A percentile compares a stretch with the other conserved stretches of the same genome.
phyloP scores from a whole-genome alignment of 2,113 vertebrate species.

The Pitta sordida region DNA sequence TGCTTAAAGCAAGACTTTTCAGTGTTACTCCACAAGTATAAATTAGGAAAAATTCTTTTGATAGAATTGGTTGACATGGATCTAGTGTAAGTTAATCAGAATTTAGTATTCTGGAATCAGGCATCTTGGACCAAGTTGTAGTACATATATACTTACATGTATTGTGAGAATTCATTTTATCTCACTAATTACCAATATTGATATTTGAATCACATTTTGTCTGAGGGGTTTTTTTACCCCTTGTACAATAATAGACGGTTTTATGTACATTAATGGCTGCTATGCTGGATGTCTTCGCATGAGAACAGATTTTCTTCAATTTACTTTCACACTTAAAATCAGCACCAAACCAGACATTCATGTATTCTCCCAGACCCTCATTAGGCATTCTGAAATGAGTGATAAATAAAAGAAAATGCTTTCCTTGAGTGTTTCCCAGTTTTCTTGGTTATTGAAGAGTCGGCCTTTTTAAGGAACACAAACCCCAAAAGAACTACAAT shows the following conservation, averaged over 20 bases:
- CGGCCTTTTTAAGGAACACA: neutral
- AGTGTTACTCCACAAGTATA: neutral
- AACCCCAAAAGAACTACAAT: neutral
- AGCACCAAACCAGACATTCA: neutral
- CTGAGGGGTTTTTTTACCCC: neutral
- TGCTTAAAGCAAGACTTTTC: neutral
- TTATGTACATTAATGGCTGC: neutral
- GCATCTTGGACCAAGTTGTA: neutral
- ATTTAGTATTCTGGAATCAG: neutral
- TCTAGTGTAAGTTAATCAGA: neutral
- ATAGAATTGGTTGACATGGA: neutral
- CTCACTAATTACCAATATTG: neutral
- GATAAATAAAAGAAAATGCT: neutral
- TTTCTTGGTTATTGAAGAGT: neutral
- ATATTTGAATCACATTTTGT: neutral
- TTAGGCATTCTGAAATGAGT: neutral
- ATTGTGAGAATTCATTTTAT: neutral
- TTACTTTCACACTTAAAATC: constrained; percentile 8
- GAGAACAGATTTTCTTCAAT: constrained; percentile 10
- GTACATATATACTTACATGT: neutral
- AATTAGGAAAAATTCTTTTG: neutral
- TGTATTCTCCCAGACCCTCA: neutral
- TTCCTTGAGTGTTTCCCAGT: neutral
- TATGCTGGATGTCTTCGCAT: neutral
- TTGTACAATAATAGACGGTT: neutral